phyloP scores from a whole-genome alignment of 1,140 invertebrate genomes.

The Choristoneura fumiferana region DNA sequence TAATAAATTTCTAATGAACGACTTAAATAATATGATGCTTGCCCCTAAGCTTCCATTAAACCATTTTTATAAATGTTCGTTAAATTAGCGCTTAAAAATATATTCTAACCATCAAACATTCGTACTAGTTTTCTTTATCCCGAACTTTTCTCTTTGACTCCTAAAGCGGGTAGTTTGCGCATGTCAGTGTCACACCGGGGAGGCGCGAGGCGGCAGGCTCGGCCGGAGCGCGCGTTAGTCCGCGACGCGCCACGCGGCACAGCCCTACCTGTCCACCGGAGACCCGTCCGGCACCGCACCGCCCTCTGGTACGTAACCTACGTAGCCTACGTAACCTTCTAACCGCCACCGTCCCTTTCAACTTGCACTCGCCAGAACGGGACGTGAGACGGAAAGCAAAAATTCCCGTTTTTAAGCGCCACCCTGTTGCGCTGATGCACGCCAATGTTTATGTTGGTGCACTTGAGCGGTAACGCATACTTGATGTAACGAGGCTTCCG shows the following conservation, averaged over 20 bases:
- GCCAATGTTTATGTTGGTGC: background rate
- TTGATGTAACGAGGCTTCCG: background rate
- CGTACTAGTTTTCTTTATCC: background rate
- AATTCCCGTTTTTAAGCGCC: constrained; percentile 5
- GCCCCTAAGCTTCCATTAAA: too few relatives aligned
- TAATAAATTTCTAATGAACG: too few relatives aligned
- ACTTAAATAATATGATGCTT: too few relatives aligned
- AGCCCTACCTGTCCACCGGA: background rate
- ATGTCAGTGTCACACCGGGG: background rate
- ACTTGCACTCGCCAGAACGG: background rate
- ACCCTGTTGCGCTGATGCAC: constrained; percentile 4
- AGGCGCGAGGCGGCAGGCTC: background rate
- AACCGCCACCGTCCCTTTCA: background rate
- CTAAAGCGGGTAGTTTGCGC: background rate
- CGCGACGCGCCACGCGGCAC: constrained; percentile 4
- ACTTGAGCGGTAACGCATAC: background rate
- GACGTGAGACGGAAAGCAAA: background rate
- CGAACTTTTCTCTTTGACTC: too few relatives aligned
- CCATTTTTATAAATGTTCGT: too few relatives aligned
- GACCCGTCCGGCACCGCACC: background rate
- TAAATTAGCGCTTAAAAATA: too few relatives aligned
- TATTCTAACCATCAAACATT: too few relatives aligned
- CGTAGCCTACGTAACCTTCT: background rate
- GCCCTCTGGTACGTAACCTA: constrained; percentile 7
- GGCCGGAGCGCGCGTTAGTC: constrained; percentile 1